Evolutionary conservation across 1,140 invertebrate genomes (phyloP).

Genomic region (Lordiphosa clarofinis): DNA sequence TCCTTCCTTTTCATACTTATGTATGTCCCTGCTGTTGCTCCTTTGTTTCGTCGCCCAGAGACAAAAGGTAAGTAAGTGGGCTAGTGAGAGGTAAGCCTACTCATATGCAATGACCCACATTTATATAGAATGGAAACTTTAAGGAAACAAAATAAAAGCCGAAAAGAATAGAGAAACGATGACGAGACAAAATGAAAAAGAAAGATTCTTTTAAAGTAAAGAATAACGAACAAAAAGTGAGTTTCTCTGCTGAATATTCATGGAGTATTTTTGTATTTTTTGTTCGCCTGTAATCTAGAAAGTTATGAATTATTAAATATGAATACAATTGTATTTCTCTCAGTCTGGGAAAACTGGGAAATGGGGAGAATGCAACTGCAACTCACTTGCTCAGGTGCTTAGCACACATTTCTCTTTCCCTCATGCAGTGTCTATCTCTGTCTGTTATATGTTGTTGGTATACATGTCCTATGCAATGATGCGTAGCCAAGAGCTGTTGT

Average conservation of each 20-base stretch:
- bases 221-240: background rate
- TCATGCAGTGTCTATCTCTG: background rate
- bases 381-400: conserved; percentile 41
- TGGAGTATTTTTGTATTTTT: conserved; percentile 10
- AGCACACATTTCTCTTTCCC: conserved; percentile 13
- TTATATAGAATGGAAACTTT: conserved; percentile 54
- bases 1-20: conserved; percentile 14
- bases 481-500: conserved; percentile 53
- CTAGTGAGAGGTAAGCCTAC: background rate
- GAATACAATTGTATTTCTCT: conserved; percentile 61
- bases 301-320: conserved; percentile 76
- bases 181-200: conserved; percentile 30
- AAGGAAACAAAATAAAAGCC: conserved; percentile 43
- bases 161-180: conserved; percentile 29
- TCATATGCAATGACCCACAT: conserved; percentile 58
- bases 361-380: conserved; percentile 27
- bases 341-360: conserved; percentile 9
- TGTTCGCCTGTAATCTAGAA: conserved; percentile 49
- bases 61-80: conserved; percentile 36
- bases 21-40: conserved; percentile 47
- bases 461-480: conserved; percentile 47
- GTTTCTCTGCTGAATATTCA: conserved; percentile 9
- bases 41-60: conserved; percentile 54
- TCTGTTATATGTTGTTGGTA: conserved; percentile 19
- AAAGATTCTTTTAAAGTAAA: conserved; percentile 21